Base-by-base conservation (phyloP, 2,888 invertebrate species). In the Lypha dubia region DNA sequence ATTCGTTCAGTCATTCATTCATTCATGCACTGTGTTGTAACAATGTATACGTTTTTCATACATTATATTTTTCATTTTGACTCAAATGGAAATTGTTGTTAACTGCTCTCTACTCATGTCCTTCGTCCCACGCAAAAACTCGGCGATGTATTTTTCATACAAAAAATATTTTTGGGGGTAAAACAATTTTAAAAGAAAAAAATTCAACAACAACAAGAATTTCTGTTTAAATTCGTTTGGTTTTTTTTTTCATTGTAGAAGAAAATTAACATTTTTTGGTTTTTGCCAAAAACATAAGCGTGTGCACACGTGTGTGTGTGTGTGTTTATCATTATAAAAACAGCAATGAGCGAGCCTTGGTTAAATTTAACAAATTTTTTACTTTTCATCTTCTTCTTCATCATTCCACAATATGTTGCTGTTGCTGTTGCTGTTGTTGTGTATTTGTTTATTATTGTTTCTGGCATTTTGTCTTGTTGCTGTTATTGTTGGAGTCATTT, bases 211-310 rank as follows among this genome's bases (percentile, higher is more conserved):
- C 38, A 5, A 75, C 11, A 51, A 71, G 17, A 63, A 53, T 65
- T 67, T 77, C 60, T 74, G 35, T 74, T 60, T 11, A 77, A 73
- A 49, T 63, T 41, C 60, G 53, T 24, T 63, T 58, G 22, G 11
- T 11, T 17, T 32, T 58, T 46, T 22, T 35, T 67, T 46, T 83
- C 71, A 24, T 71, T 70, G 46, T 68, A 5, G 35, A 68, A 67
- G 51, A 74, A 80, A 84, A 84, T 80, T 80, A 84, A 76, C 51
- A 73, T 84, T 80, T 65, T 73, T 71, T 22, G 17, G 24, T 53
- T 56, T 56, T 79, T 79, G 56, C 56, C 38, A 75, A 79, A 83
- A 71, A 51, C 41, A 20, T 28, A 68, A 60, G 51, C 35, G 44
- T 35, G 53, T 32, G 17, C 32, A 17, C 17, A 41, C n/a, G 17